A percentile compares a stretch with the other conserved stretches of the same genome.
These are phyloP conservation scores for Cebidichthys violaceus DNA, from an alignment of 2,113 vertebrate species.

Conservation along the genomic window DNA sequence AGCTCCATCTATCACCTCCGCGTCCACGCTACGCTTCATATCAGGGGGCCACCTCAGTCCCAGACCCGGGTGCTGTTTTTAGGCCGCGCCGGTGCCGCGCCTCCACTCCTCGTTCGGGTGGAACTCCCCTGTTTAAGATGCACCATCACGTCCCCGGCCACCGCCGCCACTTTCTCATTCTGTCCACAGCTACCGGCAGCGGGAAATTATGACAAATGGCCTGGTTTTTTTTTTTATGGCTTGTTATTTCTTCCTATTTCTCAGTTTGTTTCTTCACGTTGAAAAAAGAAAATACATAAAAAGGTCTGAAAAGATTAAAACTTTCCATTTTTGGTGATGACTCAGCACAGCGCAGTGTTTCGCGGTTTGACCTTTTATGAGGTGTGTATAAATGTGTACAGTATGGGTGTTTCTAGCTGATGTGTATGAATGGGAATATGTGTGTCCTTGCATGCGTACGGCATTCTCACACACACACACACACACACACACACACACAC, in stretches of 20 bases:
- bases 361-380: conserved; percentile 72
- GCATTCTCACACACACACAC: background rate
- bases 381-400: conserved; percentile 49
- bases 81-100: background rate
- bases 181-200: conserved; percentile 72
- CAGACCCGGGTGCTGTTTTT: conserved; percentile 1
- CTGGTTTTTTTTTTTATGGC: conserved; percentile 44
- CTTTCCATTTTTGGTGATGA: conserved; percentile 77
- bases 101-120: conserved; percentile 2
- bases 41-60: conserved; percentile 45
- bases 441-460: background rate
- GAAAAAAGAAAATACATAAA: conserved; percentile 34
- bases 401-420: conserved; percentile 35
- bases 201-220: conserved; percentile 79
- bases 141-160: conserved; percentile 57
- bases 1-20: conserved; percentile 68
- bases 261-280: conserved; percentile 67
- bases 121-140: conserved; percentile 65
- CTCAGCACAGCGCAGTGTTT: conserved; percentile 62
- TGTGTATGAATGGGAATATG: conserved; percentile 35
- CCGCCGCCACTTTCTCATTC: conserved; percentile 75
- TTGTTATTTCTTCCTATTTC: conserved; percentile 65
- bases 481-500: background rate
- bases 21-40: conserved; percentile 37
- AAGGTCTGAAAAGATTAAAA: conserved; percentile 62